Evolutionary conservation across 37 sponge, comb jelly and placozoan species (phyloP).

Genomic region (Amphimedon queenslandica): DNA sequence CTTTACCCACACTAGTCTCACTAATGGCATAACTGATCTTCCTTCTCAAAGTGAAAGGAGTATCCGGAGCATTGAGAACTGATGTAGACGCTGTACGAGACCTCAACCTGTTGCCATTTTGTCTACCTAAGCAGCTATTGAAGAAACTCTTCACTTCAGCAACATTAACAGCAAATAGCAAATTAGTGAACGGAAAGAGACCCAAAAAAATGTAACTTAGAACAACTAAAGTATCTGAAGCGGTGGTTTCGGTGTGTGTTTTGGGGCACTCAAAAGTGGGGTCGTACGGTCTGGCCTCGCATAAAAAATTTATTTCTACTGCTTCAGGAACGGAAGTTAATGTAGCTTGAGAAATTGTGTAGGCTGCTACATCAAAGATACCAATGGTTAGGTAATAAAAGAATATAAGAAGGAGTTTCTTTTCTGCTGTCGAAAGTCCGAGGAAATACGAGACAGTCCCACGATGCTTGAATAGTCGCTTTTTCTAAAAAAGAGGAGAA

Average conservation of each 20-base stretch:
- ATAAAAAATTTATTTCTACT: neutral
- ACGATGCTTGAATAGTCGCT: constrained; percentile 8
- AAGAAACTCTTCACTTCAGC: constrained; percentile 4
- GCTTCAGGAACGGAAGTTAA: neutral
- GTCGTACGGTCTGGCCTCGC: neutral
- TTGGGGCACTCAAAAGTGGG: neutral
- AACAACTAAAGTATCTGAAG: neutral
- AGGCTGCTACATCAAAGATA: neutral
- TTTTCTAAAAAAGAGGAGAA: constrained; percentile 11
- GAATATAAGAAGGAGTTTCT: constrained; percentile 8
- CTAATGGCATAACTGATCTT: neutral
- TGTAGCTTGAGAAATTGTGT: neutral
- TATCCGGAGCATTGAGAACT: neutral
- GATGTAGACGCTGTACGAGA: neutral
- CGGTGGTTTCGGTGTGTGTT: neutral
- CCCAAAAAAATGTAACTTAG: constrained; percentile 15
- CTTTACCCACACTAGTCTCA: neutral
- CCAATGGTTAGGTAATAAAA: constrained; percentile 8
- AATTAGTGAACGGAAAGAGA: constrained; percentile 18
- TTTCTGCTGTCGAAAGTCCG: constrained; percentile 3
- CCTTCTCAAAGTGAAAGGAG: neutral
- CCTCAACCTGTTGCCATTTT: neutral
- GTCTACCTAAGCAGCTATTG: neutral
- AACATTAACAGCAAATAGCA: constrained; percentile 30
- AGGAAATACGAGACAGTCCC: constrained; percentile 10